phyloP scores from a whole-genome alignment of 2,888 invertebrate species.

The Himalopsyche japonica region DNA sequence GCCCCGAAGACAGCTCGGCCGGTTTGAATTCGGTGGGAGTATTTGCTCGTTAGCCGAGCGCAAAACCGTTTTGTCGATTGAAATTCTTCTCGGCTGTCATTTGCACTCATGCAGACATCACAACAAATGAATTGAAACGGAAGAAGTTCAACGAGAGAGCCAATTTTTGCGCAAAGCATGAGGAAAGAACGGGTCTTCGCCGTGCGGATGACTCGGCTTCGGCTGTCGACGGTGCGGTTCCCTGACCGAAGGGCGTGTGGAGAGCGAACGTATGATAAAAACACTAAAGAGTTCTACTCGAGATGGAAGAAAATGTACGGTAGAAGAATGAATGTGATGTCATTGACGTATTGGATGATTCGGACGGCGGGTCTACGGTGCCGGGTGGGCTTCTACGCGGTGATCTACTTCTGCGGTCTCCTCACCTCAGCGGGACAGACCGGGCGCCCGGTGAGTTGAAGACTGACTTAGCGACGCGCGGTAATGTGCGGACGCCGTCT shows the following conservation, averaged over 20 bases:
- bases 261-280: neutral
- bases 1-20: neutral
- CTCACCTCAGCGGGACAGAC: neutral
- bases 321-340: constrained; percentile 50
- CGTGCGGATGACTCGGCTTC: neutral
- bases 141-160: neutral
- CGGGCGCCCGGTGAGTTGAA: neutral
- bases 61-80: neutral
- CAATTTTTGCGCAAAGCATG: neutral
- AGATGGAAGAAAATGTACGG: constrained; percentile 41
- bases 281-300: constrained; percentile 9
- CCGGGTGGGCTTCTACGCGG: neutral
- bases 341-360: constrained; percentile 55
- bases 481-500: neutral
- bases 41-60: neutral
- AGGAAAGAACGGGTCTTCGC: neutral
- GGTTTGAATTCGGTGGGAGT: neutral
- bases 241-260: neutral
- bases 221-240: neutral
- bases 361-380: constrained; percentile 3
- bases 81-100: neutral
- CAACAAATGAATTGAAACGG: constrained; percentile 9
- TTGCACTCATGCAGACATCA: constrained; percentile 15
- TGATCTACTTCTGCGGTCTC: constrained; percentile 7
- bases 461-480: no score